phyloP scores from a whole-genome alignment of 2,888 invertebrate species.

The Drosophila pegasa region DNA sequence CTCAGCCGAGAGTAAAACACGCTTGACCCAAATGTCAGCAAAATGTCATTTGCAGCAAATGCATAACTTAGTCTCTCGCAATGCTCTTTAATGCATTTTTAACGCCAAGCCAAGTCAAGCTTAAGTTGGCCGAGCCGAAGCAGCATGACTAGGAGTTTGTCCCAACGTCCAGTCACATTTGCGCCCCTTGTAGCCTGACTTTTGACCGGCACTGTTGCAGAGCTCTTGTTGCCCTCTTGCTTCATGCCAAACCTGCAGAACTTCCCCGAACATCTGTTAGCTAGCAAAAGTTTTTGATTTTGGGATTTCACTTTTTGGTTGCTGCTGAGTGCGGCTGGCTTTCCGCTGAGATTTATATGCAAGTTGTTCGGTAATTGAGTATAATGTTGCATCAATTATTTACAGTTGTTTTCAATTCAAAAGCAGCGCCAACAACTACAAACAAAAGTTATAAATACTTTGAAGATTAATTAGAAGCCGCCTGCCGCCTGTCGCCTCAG shows the following conservation, averaged over 20 bases:
- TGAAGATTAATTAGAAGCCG: conserved; percentile 69
- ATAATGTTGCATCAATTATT: conserved; percentile 79
- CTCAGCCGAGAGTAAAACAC: background rate
- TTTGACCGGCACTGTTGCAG: conserved; percentile 15
- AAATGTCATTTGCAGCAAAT: background rate
- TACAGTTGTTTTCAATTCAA: conserved; percentile 75
- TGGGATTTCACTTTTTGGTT: conserved; percentile 31
- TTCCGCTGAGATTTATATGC: conserved; percentile 58
- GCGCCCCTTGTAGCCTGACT: conserved; percentile 27
- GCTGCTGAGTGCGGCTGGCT: conserved; percentile 24
- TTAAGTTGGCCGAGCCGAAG: conserved; percentile 2
- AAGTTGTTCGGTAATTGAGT: conserved; percentile 72
- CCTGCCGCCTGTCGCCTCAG: conserved; percentile 24
- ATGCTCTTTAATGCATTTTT: conserved; percentile 16
- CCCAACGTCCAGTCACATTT: conserved; percentile 24
- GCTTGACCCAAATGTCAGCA: background rate
- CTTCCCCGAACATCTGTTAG: conserved; percentile 57
- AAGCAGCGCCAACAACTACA: conserved; percentile 44
- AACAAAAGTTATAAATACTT: conserved; percentile 77
- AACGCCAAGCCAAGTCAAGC: conserved; percentile 11
- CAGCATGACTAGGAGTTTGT: conserved; percentile 6
- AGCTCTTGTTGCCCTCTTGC: background rate
- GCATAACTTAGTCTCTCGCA: background rate
- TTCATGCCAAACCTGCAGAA: conserved; percentile 27
- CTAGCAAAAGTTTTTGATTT: conserved; percentile 68